Base-by-base conservation (phyloP, 2,888 invertebrate genomes). In the Agrochola circellaris region DNA sequence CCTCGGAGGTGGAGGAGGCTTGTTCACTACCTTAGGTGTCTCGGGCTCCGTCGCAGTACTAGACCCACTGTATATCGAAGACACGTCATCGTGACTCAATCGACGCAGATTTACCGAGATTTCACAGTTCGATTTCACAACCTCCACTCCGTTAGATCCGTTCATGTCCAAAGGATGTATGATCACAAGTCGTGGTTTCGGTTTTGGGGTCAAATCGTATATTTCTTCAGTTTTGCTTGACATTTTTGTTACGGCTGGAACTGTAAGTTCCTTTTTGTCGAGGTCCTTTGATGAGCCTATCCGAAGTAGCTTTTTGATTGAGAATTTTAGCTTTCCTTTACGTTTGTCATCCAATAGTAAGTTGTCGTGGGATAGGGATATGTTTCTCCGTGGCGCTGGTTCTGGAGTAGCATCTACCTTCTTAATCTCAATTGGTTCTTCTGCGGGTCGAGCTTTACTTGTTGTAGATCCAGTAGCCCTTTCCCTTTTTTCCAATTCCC, bases 131-230 rank as follows among this genome's bases (percentile, higher is more conserved):
- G 96, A 95, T 92, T 97, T 97, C 82, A 98, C 97, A 58, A 98
- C 98, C 92, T 98, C 98, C 3, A 98, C 88, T 71, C 88, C 98
- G 81, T 97, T 98, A 17, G 98, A 97, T 51, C 98, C 98, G 93
- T 98, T 98, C 79, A 99, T 97, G 90, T 99, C 99, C 88, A 98
- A 96, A 23, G 99, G 99, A 97, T 99, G 99, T 82, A 99, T 98
- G 87, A 99, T 99, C 80, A 99, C 98, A 42, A 98, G 96, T 26
- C 98, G 97, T 5, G 98, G 98, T 90, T 98, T 98, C 11, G 97
- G 97, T 89, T 97, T 97, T 13, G 97, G 97, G 34, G 97, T 97
- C 69, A 97, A 94, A 64, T 97, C 97, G 76, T 95, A 96, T 54
- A 97, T 95, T 81, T 97, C 97, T 83, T 97, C 97, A 69, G 92